Base-by-base conservation (phyloP, 2,888 invertebrate species). In the Volucella inanis region DNA sequence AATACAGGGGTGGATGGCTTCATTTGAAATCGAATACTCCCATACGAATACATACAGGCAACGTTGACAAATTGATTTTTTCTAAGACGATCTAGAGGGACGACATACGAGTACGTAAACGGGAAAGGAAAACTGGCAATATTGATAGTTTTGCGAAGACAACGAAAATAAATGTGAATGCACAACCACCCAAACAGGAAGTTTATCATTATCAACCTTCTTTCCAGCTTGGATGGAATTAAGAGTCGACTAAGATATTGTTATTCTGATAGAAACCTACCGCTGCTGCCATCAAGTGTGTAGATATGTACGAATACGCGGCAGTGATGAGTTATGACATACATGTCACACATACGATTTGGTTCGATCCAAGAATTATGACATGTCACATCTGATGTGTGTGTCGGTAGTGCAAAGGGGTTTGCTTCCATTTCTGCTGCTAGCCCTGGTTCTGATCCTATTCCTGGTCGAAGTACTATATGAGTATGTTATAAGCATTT, bases 291-390 rank as follows among this genome's bases (percentile, higher is more conserved):
- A 31, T 31, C 31, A 31, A 31, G 6, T 31, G 6, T 31, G 15
- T 52, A 22, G 64, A 50, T 62, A 70, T 78, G 55, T 71, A 68
- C 64, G 31, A 31, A 31, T 31, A 74, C 75, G 62, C 71, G 14
- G 75, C 49, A 39, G 64, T 74, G 86, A 86, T 86, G 86, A 86
- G 82, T 82, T 86, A 86, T 82, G 86, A 86, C 86, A 86, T 70
- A 65, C 86, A 82, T 77, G 86, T 86, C 86, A 86, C 86, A 86
- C 82, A 86, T 86, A 86, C 86, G 82, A 86, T 86, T 86, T 78
- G 78, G 77, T 86, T 86, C 86, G 86, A 86, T 86, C 74, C 55
- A 61, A 78, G 68, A 82, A 68, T 68, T 76, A 72, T 74, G 81
- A 81, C 76, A 85, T 85, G 72, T 81, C 80, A 85, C 85, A 81